Percentiles rank a stretch among this genome's conserved stretches.
phyloP scores from a whole-genome alignment of 2,113 vertebrate species.

The Hemiscyllium ocellatum region DNA sequence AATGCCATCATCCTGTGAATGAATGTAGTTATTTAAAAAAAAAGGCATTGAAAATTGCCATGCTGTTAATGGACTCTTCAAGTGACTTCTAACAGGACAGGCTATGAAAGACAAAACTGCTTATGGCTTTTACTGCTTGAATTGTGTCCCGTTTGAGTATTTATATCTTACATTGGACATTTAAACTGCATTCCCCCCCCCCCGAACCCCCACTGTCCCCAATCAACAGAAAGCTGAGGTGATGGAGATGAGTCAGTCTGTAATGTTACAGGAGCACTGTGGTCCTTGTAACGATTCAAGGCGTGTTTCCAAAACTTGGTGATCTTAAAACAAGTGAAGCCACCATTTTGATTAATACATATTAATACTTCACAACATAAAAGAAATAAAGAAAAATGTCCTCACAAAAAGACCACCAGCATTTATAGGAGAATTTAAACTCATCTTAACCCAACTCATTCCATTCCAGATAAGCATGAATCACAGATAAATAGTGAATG shows the following conservation, averaged over 20 bases:
- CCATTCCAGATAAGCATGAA: not conserved
- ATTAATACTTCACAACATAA: not conserved
- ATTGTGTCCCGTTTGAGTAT: not conserved
- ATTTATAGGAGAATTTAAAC: not conserved
- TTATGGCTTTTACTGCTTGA: not conserved
- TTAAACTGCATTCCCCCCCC: not conserved
- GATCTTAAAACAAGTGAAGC: not conserved
- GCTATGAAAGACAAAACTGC: not conserved
- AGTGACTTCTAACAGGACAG: not conserved
- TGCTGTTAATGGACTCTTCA: not conserved
- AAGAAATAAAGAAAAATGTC: not conserved
- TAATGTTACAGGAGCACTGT: not conserved
- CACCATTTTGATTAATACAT: not conserved
- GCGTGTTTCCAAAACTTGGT: not conserved
- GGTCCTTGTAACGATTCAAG: not conserved
- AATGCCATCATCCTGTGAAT: no score
- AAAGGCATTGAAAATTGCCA: not conserved
- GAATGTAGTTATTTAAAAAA: no score
- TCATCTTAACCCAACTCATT: not conserved
- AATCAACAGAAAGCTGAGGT: not conserved
- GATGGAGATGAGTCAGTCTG: not conserved
- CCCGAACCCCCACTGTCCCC: no score
- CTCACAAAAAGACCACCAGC: not conserved
- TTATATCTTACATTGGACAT: not conserved
- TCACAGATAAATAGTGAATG: not conserved